Conservation (phyloP, 2,888 invertebrate species). For the Auanema freiburgensis region DNA sequence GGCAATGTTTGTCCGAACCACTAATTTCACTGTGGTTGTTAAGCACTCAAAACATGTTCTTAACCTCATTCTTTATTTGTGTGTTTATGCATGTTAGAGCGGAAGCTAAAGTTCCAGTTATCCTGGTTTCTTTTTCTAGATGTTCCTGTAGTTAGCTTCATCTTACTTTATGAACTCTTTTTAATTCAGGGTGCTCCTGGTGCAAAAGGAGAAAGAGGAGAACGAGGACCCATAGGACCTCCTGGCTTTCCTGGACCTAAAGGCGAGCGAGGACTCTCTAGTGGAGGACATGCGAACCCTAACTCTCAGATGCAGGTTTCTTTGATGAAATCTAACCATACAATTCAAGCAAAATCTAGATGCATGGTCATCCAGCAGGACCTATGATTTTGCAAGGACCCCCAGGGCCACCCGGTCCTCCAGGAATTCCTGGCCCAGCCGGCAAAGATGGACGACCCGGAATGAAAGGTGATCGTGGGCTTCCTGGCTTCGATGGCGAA, state of each 20-base stretch:
- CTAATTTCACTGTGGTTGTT: too few relatives aligned
- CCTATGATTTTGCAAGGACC: slow-evolving; percentile 46
- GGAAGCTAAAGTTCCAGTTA: background rate
- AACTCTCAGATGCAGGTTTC: slow-evolving; percentile 13
- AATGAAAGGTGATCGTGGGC: slow-evolving; percentile 58
- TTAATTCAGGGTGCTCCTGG: slow-evolving; percentile 31
- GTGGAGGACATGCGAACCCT: slow-evolving; percentile 16
- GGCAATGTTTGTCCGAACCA: too few relatives aligned
- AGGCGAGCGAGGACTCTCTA: slow-evolving; percentile 35
- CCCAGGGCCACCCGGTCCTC: slow-evolving; percentile 44
- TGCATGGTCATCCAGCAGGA: slow-evolving; percentile 2
- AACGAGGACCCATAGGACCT: slow-evolving; percentile 45
- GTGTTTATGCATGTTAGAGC: background rate
- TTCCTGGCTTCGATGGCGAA: slow-evolving; percentile 63
- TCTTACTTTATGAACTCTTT: background rate
- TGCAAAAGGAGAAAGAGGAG: slow-evolving; percentile 46
- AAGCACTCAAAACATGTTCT: too few relatives aligned
- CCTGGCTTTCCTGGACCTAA: slow-evolving; percentile 53
- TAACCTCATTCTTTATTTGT: too few relatives aligned
- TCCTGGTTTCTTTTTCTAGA: background rate
- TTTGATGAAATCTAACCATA: too few relatives aligned
- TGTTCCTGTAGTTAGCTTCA: background rate
- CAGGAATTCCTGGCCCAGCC: slow-evolving; percentile 16
- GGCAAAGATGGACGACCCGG: slow-evolving; percentile 43
- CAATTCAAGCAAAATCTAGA: background rate